Evolutionary conservation across 2,888 invertebrate species (phyloP).

Genomic region (Neuroscelio doddi): DNA sequence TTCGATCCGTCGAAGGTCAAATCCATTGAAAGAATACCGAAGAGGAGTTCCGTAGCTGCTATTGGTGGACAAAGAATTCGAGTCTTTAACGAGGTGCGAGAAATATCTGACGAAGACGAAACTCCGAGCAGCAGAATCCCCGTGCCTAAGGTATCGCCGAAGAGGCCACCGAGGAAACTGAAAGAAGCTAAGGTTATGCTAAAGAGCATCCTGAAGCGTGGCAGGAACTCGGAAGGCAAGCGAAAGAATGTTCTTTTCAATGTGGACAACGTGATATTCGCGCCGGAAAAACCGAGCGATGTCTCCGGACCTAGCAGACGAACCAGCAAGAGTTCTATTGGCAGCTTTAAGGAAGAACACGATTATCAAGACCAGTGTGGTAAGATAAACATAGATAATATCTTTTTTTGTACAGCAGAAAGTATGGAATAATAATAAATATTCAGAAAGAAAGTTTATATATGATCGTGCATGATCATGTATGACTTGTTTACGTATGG

Average conservation of each 20-base stretch:
- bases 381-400: not conserved
- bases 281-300: conserved; percentile 64
- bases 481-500: no score
- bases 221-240: conserved; percentile 53
- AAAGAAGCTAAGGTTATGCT: conserved; percentile 71
- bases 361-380: conserved; percentile 24
- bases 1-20: conserved; percentile 69
- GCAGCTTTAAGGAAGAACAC: conserved; percentile 44
- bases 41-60: conserved; percentile 69
- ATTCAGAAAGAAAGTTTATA: no score
- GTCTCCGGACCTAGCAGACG: conserved; percentile 36
- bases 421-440: not conserved
- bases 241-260: conserved; percentile 67
- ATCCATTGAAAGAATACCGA: conserved; percentile 68
- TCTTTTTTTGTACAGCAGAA: not conserved
- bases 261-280: conserved; percentile 68
- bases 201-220: conserved; percentile 64
- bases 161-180: conserved; percentile 76
- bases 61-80: conserved; percentile 82
- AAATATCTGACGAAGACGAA: conserved; percentile 57
- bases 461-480: no score
- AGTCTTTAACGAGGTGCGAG: conserved; percentile 75
- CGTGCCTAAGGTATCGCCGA: conserved; percentile 75
- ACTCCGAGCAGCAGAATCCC: conserved; percentile 58
- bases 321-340: conserved; percentile 46